Conservation (phyloP, 2,797 vertebrate genomes). For the Salarias fasciatus region DNA sequence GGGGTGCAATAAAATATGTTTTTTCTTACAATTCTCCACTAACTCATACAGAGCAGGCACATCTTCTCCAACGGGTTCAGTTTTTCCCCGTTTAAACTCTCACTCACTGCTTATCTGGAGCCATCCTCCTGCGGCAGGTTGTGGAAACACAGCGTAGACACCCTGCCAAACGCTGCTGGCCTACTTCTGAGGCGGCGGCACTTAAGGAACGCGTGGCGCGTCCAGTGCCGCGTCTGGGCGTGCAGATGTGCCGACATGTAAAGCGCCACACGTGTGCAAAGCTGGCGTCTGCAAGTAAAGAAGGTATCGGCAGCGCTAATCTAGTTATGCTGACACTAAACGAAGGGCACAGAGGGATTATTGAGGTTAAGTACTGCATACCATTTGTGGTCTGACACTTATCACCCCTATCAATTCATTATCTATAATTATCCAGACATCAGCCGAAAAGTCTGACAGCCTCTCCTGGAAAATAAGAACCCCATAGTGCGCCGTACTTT, state of each 20-base stretch:
- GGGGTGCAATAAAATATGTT: conserved; percentile 70
- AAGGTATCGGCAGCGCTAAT: conserved; percentile 72
- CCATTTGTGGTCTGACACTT: conserved; percentile 77
- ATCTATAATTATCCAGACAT: conserved; percentile 73
- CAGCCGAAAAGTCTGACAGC: conserved; percentile 46
- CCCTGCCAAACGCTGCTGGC: conserved; percentile 2
- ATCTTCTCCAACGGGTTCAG: conserved; percentile 60
- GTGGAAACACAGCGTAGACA: conserved; percentile 38
- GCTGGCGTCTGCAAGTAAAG: conserved; percentile 46
- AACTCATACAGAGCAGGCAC: conserved; percentile 67
- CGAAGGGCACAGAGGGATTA: conserved; percentile 74
- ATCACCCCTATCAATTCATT: conserved; percentile 77
- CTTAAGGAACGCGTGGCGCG: conserved; percentile 2
- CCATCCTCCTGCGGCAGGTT: conserved; percentile 34
- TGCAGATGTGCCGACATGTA: conserved; percentile 3
- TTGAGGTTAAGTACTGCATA: conserved; percentile 75
- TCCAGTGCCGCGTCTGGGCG: not conserved
- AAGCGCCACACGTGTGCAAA: not conserved
- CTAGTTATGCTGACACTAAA: conserved; percentile 76
- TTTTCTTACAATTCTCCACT: conserved; percentile 63
- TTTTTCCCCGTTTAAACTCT: conserved; percentile 71
- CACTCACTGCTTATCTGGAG: conserved; percentile 67
- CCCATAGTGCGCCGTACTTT: not conserved
- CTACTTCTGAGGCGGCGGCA: conserved; percentile 22
- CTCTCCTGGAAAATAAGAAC: conserved; percentile 34